phyloP scores from a whole-genome alignment of 2,888 invertebrate genomes.

The Cryptocephalus moraei region DNA sequence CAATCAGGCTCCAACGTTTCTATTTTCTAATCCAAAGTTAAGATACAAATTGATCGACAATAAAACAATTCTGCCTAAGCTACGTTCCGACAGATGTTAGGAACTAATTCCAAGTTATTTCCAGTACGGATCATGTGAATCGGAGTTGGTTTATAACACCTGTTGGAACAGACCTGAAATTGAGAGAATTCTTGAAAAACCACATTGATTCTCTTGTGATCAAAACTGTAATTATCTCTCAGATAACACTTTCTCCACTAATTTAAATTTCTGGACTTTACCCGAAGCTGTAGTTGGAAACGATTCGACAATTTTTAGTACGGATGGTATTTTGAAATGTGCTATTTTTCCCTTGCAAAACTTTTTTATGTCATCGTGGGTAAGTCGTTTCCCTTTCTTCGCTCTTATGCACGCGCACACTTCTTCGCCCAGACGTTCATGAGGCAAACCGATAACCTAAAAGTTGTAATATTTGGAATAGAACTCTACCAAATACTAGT shows the following conservation, averaged over 20 bases:
- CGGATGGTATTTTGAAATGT: conserved; percentile 70
- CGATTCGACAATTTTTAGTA: conserved; percentile 53
- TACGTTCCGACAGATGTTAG: too few relatives aligned
- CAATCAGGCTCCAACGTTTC: too few relatives aligned
- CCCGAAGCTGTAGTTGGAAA: conserved; percentile 78
- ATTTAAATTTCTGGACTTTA: conserved; percentile 66
- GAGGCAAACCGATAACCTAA: conserved; percentile 64
- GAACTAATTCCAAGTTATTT: too few relatives aligned
- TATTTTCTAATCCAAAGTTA: too few relatives aligned
- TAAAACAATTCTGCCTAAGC: too few relatives aligned
- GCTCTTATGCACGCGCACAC: conserved; percentile 57
- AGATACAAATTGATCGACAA: too few relatives aligned
- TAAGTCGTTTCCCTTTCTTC: conserved; percentile 42
- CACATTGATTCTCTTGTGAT: too few relatives aligned
- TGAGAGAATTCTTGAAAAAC: too few relatives aligned
- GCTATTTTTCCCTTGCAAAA: conserved; percentile 63
- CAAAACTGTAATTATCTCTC: too few relatives aligned
- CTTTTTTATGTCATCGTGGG: conserved; percentile 47
- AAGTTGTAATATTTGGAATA: conserved; percentile 7
- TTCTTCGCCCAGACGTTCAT: conserved; percentile 69
- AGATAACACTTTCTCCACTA: conserved; percentile 25
- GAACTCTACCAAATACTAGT: background rate
- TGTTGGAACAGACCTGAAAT: too few relatives aligned
- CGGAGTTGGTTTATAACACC: too few relatives aligned
- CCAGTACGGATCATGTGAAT: too few relatives aligned